Conservation (phyloP, 2,888 invertebrate genomes). For the Nomada ferruginata region DNA sequence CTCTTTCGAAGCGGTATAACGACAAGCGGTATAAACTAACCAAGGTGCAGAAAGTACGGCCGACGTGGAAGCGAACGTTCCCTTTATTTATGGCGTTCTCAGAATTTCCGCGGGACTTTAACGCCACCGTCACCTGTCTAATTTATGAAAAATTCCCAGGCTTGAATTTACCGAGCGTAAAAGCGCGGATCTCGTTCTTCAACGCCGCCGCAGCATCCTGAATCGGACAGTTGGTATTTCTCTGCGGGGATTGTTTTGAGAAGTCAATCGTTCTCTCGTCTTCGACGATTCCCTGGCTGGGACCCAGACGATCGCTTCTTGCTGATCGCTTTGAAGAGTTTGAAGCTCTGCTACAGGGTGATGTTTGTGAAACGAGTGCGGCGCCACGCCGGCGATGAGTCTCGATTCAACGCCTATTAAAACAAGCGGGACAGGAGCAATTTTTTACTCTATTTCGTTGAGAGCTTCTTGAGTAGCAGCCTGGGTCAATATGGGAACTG, state of each 20-base stretch:
- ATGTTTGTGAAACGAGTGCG: slow-evolving; percentile 8
- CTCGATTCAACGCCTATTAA: slow-evolving; percentile 16
- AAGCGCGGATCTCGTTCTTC: slow-evolving; percentile 48
- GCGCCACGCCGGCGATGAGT: not conserved
- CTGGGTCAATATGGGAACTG: no score
- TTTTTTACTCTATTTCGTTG: not conserved
- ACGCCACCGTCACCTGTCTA: slow-evolving; percentile 71
- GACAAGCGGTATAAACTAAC: slow-evolving; percentile 60
- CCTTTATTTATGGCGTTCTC: slow-evolving; percentile 71
- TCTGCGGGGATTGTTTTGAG: slow-evolving; percentile 59
- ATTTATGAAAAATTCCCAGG: slow-evolving; percentile 72
- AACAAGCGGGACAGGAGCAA: not conserved
- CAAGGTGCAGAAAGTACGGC: slow-evolving; percentile 64
- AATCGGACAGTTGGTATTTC: slow-evolving; percentile 45
- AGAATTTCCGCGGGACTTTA: slow-evolving; percentile 68
- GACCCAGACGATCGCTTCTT: not conserved
- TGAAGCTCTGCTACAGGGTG: slow-evolving; percentile 14
- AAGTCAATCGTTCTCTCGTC: slow-evolving; percentile 50
- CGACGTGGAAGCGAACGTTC: slow-evolving; percentile 58
- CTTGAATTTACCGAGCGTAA: slow-evolving; percentile 67
- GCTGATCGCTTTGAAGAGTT: slow-evolving; percentile 47
- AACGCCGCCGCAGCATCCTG: not conserved
- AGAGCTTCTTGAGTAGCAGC: no score
- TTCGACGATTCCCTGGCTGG: slow-evolving; percentile 31
- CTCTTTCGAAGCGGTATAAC: not conserved